Percentiles rank a stretch among this genome's conserved stretches.
phyloP scores from a whole-genome alignment of 1,140 invertebrate species.

The Eueides isabella region DNA sequence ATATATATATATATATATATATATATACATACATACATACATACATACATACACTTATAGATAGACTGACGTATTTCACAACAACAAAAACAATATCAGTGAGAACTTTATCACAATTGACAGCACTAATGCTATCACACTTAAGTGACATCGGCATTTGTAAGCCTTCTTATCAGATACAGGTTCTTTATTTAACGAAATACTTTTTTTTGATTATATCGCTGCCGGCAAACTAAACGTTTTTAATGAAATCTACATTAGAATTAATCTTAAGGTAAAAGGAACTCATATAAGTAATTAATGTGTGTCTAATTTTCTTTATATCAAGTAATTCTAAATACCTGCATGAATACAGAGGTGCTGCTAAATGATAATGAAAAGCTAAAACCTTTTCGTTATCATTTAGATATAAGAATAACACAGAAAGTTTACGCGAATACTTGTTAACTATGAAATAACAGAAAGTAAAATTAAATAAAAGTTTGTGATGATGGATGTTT shows the following conservation, averaged over 20 bases:
- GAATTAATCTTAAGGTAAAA: neutral
- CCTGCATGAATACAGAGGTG: too few species aligned
- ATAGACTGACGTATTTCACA: constrained; percentile 32
- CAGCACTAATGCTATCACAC: constrained; percentile 41
- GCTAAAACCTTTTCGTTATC: too few species aligned
- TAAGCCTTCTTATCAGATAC: constrained; percentile 40
- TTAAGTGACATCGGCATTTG: constrained; percentile 43
- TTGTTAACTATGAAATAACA: neutral
- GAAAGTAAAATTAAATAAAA: too few species aligned
- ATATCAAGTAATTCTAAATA: too few species aligned
- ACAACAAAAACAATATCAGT: constrained; percentile 36
- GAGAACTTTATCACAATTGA: constrained; percentile 39
- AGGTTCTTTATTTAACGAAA: constrained; percentile 23
- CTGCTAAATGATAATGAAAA: too few species aligned
- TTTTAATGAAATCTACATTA: neutral
- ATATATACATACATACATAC: too few species aligned
- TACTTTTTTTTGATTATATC: constrained; percentile 33
- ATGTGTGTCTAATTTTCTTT: too few species aligned
- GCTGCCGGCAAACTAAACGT: constrained; percentile 8
- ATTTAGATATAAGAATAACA: neutral
- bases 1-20: too few species aligned
- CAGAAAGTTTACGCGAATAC: neutral
- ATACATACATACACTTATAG: too few species aligned
- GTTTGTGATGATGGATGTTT: too few species aligned
- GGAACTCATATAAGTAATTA: neutral